These are phyloP conservation scores for Pipistrellus kuhlii DNA, from an alignment of 2,797 vertebrate species.

Conservation along the genomic window DNA sequence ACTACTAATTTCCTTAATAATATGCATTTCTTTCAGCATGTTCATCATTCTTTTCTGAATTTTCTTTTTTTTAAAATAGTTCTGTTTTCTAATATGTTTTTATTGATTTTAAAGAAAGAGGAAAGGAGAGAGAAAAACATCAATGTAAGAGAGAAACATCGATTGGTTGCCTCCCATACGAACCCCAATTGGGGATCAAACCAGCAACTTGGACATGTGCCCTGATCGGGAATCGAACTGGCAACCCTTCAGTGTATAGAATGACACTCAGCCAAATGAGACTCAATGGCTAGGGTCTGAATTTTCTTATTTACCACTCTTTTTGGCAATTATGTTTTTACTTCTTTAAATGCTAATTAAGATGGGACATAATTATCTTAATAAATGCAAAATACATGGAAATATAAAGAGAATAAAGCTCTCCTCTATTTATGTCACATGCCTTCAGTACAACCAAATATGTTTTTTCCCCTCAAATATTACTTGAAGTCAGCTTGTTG, in stretches of 20 bases:
- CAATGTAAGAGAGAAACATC: neutral
- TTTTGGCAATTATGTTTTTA: neutral
- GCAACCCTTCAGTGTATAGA: neutral
- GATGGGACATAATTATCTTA: constrained; percentile 45
- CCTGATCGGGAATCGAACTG: neutral
- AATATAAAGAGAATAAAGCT: constrained; percentile 28
- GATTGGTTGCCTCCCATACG: neutral
- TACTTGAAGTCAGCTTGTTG: neutral
- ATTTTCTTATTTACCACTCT: neutral
- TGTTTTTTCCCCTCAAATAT: neutral
- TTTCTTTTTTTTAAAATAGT: neutral
- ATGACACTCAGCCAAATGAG: neutral
- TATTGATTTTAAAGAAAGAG: neutral
- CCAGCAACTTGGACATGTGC: neutral
- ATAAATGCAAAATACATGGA: constrained; percentile 39
- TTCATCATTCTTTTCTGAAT: neutral
- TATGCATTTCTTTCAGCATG: neutral
- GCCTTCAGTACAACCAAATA: neutral
- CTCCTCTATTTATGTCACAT: neutral
- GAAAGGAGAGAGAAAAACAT: neutral
- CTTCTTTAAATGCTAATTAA: constrained; percentile 42
- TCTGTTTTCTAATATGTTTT: neutral
- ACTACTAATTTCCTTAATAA: neutral
- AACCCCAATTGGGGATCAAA: neutral
- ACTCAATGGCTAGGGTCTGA: neutral